These are phyloP conservation scores for Aquatica leii DNA, from an alignment of 2,888 invertebrate genomes.

Conservation along the genomic window DNA sequence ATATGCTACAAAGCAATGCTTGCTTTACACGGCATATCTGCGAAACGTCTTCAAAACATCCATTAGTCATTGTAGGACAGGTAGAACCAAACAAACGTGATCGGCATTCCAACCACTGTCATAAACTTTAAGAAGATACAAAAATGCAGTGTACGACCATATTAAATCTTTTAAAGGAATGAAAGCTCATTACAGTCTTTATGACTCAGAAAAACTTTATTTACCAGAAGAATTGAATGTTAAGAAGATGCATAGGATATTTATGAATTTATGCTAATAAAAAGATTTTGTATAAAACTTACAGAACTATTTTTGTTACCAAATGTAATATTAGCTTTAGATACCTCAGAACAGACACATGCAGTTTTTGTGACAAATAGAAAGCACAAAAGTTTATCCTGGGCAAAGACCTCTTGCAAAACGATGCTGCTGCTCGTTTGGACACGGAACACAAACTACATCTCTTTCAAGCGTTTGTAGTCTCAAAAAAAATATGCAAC, in stretches of 20 bases:
- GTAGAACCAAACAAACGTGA: background rate
- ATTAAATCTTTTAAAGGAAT: no score
- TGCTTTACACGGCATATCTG: no score
- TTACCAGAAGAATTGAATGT: no score
- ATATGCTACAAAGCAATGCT: no score
- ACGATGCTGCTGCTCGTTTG: no score
- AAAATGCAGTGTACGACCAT: background rate
- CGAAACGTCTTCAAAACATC: no score
- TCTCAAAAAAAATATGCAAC: background rate
- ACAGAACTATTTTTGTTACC: conserved; percentile 11
- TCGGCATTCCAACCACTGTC: background rate
- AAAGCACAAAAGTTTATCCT: conserved; percentile 1
- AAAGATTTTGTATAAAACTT: conserved; percentile 10
- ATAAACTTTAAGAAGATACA: conserved; percentile 4
- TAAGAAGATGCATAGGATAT: background rate
- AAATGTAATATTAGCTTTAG: conserved; percentile 11
- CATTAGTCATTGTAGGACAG: background rate
- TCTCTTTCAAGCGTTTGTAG: background rate
- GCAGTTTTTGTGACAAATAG: conserved; percentile 8
- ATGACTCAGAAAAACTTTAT: conserved; percentile 3
- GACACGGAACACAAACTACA: no score
- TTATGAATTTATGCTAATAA: conserved; percentile 1
- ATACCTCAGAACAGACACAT: conserved; percentile 12
- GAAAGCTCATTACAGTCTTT: no score
- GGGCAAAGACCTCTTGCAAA: background rate